Base-by-base conservation (phyloP, 2,113 vertebrate genomes). In the human (Homo sapiens) region DNA sequence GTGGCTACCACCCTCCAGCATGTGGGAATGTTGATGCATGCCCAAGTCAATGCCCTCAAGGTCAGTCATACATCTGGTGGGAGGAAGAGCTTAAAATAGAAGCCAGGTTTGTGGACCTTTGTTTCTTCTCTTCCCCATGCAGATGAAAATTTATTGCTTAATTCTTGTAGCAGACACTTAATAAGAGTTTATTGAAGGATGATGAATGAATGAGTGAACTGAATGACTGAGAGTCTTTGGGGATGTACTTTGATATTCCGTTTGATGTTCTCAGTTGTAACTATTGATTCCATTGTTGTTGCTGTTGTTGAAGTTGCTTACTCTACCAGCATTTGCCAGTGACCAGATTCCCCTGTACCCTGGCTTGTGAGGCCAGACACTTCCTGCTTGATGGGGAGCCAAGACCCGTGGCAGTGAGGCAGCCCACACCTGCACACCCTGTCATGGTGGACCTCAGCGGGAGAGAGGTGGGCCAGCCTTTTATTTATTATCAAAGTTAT, bases 291-390 rank as follows among this genome's bases (percentile, higher is more conserved):
- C 97, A 91, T 98, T 96, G 95, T 97, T 32, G 20, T 25, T 76
- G 20, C 18, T 64, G 27, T 64, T 64, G 27, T 64, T 64, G 73
- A 98, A 99, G 99, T 98, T 99, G 99, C 98, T 98, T 99, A 93
- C 98, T 99, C 90, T 99, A 99, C 97, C 99, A 99, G 97, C 99
- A 99, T 94, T 98, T 99, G 96, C 98, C 99, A 45, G 94, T 99
- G 99, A 99, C 98, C 64, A 97, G 97, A 82, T 99, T 99, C 98
- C 98, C 99, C 96, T 99, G 99, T 35, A 98, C 98, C 12, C 98
- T 99, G 96, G 99, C 98, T 82, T 98, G 99, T 73, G 99, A 99
- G 90, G 99, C 99, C 70, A 93, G 55, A 2, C 89, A 98, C 96
- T 98, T 99, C 79, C 97, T 97, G 55, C 98, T 96, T 0, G 96